Conservation (phyloP, 2,113 vertebrate species). For the Pelusios castaneus region DNA sequence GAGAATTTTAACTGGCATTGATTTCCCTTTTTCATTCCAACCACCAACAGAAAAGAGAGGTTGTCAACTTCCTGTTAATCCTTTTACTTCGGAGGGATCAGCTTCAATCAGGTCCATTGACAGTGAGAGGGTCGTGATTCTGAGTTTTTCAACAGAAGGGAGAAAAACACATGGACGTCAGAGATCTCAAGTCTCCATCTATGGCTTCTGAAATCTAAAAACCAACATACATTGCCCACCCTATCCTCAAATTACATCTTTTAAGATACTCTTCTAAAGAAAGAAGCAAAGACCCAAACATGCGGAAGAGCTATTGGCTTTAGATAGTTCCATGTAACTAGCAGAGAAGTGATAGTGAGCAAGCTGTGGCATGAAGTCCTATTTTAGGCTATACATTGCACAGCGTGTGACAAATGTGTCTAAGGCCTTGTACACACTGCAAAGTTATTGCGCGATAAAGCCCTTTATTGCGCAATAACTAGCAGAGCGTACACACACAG, state of each 20-base stretch:
- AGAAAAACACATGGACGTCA: not conserved
- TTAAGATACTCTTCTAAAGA: not conserved
- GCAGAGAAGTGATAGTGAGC: fast-evolving
- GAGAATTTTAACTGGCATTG: not conserved
- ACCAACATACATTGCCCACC: not conserved
- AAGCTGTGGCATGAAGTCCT: fast-evolving
- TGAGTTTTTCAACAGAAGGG: not conserved
- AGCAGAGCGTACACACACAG: too few relatives aligned
- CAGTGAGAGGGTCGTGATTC: not conserved
- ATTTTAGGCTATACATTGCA: not conserved
- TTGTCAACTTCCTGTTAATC: not conserved
- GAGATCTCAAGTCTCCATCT: not conserved
- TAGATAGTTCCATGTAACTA: not conserved
- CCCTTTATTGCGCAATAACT: too few relatives aligned
- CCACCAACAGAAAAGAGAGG: not conserved
- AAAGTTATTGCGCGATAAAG: too few relatives aligned
- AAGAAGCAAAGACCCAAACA: not conserved
- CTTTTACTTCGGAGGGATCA: not conserved
- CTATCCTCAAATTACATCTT: not conserved
- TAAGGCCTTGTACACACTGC: too few relatives aligned
- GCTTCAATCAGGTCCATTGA: not conserved
- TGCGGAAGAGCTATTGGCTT: not conserved
- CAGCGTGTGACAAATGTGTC: not conserved
- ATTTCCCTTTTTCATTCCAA: slow-evolving; percentile 7
- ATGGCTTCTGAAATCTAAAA: not conserved